These are phyloP conservation scores for Rosalia funebris DNA, from an alignment of 2,888 invertebrate species.

Conservation along the genomic window DNA sequence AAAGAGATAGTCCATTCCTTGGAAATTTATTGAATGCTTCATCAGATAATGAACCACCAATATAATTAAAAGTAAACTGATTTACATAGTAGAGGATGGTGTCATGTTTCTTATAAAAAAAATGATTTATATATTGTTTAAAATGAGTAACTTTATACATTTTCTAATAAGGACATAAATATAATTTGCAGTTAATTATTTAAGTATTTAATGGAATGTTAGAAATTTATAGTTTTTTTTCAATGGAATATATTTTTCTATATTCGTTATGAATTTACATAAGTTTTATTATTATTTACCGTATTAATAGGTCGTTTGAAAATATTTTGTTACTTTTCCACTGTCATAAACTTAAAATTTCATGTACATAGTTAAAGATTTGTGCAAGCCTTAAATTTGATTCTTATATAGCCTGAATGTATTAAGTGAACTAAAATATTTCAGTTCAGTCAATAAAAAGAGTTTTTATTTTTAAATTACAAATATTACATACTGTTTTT, in stretches of 20 bases:
- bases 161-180: slow-evolving; percentile 3
- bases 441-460: too few relatives aligned
- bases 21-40: slow-evolving; percentile 37
- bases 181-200: slow-evolving; percentile 1
- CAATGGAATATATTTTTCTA: neutral
- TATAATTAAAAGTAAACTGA: slow-evolving; percentile 40
- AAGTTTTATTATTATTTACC: neutral
- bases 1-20: slow-evolving; percentile 32
- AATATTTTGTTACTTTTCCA: too few relatives aligned
- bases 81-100: slow-evolving; percentile 36
- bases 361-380: too few relatives aligned
- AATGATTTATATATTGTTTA: slow-evolving; percentile 17
- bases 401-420: too few relatives aligned
- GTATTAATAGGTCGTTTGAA: too few relatives aligned
- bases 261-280: too few relatives aligned
- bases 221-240: neutral
- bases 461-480: too few relatives aligned
- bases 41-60: slow-evolving; percentile 38
- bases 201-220: neutral
- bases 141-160: neutral
- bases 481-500: too few relatives aligned
- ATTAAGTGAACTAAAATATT: too few relatives aligned
- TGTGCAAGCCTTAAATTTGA: too few relatives aligned
- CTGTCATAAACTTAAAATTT: too few relatives aligned
- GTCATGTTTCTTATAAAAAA: slow-evolving; percentile 26